phyloP scores from a whole-genome alignment of 2,113 vertebrate species.

The Catharus fuscescens region DNA sequence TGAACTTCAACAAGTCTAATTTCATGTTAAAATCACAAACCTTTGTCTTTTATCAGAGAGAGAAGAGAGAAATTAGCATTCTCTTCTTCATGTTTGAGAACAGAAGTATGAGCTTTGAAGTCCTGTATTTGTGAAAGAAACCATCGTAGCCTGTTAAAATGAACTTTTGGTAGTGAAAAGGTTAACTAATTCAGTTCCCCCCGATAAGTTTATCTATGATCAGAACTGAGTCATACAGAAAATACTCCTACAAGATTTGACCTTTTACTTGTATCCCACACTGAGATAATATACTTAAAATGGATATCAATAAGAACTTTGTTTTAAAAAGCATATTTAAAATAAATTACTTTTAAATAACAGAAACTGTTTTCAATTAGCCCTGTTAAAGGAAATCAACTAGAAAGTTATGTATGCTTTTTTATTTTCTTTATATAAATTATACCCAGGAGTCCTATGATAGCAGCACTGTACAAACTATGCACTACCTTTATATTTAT shows the following conservation, averaged over 20 bases:
- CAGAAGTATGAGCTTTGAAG: slow-evolving; percentile 37
- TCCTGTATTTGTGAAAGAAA: slow-evolving; percentile 23
- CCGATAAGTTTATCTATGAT: slow-evolving; percentile 76
- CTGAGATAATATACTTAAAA: slow-evolving; percentile 78
- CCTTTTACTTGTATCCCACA: slow-evolving; percentile 81
- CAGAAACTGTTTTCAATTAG: slow-evolving; percentile 79
- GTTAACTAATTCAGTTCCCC: slow-evolving; percentile 78
- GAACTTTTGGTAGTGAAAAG: slow-evolving; percentile 57
- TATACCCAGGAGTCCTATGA: slow-evolving; percentile 70
- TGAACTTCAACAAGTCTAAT: background rate
- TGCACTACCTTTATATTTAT: slow-evolving; percentile 72
- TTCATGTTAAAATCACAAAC: background rate
- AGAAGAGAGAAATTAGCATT: background rate
- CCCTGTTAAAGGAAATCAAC: slow-evolving; percentile 66
- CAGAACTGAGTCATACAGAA: slow-evolving; percentile 82
- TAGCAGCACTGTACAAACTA: slow-evolving; percentile 63
- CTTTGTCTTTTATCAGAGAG: background rate
- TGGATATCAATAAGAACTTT: slow-evolving; percentile 76
- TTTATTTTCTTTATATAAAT: slow-evolving; percentile 75
- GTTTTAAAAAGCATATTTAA: slow-evolving; percentile 75
- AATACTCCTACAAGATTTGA: slow-evolving; percentile 79
- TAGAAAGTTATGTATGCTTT: slow-evolving; percentile 71
- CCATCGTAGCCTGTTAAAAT: slow-evolving; percentile 17
- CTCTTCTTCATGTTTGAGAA: slow-evolving; percentile 42
- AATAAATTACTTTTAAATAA: slow-evolving; percentile 78